Conservation (phyloP, 2,888 invertebrate genomes). For the Tenodera sinensis region DNA sequence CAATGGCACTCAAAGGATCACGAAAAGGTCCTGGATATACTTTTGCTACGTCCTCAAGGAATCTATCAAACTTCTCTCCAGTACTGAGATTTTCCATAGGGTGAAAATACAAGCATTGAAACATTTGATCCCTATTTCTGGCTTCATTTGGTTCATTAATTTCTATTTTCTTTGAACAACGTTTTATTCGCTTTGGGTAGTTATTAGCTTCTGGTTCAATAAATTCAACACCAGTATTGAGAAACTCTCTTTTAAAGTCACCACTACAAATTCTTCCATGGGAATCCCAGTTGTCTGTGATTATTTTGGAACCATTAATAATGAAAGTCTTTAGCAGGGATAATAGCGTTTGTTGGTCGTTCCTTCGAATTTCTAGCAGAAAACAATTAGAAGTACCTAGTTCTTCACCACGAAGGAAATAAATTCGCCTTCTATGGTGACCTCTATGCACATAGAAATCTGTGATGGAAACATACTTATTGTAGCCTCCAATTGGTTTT, state of each 20-base stretch:
- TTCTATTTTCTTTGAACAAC: constrained; percentile 8
- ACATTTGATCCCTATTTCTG: constrained; percentile 19
- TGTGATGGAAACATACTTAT: constrained; percentile 10
- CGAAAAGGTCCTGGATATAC: constrained; percentile 26
- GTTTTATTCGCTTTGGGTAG: constrained; percentile 15
- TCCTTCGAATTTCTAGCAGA: constrained; percentile 22
- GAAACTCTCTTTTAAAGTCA: constrained; percentile 14
- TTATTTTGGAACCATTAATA: constrained; percentile 7
- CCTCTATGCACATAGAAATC: constrained; percentile 25
- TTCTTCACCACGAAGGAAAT: constrained; percentile 21
- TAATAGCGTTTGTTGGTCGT: constrained; percentile 5
- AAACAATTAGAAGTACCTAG: constrained; percentile 20
- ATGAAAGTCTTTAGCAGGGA: constrained; percentile 21
- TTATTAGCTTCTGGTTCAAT: background rate
- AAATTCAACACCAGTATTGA: constrained; percentile 11
- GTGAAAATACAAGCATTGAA: constrained; percentile 26
- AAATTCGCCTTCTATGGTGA: constrained; percentile 11
- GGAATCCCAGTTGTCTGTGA: constrained; percentile 18
- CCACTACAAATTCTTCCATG: constrained; percentile 11
- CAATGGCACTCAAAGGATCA: constrained; percentile 20
- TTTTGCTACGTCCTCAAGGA: constrained; percentile 23
- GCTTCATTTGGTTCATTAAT: constrained; percentile 14
- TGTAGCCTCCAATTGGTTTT: constrained; percentile 24
- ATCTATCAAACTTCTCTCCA: constrained; percentile 26
- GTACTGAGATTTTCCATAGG: constrained; percentile 21